Base-by-base conservation (phyloP, 2,113 vertebrate species). In the Apodemus speciosus region DNA sequence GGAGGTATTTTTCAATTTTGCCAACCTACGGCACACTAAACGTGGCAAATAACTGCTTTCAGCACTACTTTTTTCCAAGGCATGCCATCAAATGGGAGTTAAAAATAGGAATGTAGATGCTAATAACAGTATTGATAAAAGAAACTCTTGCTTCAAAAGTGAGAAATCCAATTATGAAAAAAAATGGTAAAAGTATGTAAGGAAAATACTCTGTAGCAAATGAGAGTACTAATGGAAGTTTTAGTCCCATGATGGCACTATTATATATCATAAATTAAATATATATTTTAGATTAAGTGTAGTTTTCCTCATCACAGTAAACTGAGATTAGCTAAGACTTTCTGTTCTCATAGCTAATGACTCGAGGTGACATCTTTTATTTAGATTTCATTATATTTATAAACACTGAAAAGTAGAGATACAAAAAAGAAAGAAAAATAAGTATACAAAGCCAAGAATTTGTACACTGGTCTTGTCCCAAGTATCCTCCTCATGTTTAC, bases 61-160 rank as follows among this genome's bases (percentile, higher is more conserved):
- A 96, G 94, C 84, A 89, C 77, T 91, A 90, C 96, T 91, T 93
- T 97, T 95, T 62, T 27, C 56, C 89, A 96, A 97, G 35, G 72
- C 94, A 92, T 88, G 89, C 53, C 84, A 97, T 91, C 80, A 96
- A 95, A 97, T 96, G 66, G 75, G 68, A 85, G 72, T 95, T 97
- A 97, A 95, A 96, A 97, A 95, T 96, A 96, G 96, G 58, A 96
- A 96, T 93, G 95, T 72, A 95, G 96, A 97, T 92, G 91, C 80
- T 97, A 97, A 97, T 96, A 97, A 90, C 56, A 30, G 91, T 94
- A 96, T 95, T 96, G 93, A 96, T 97, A 93, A 97, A 97, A 96
- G 94, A 96, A 96, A 94, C 71, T 92, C 93, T 72, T 66, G 71
- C 84, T 97, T 96, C 89, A 89, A 96, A 96, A 95, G 87, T 96